Conservation (phyloP, 2,888 invertebrate genomes). For the Gandaritis pyraliata region DNA sequence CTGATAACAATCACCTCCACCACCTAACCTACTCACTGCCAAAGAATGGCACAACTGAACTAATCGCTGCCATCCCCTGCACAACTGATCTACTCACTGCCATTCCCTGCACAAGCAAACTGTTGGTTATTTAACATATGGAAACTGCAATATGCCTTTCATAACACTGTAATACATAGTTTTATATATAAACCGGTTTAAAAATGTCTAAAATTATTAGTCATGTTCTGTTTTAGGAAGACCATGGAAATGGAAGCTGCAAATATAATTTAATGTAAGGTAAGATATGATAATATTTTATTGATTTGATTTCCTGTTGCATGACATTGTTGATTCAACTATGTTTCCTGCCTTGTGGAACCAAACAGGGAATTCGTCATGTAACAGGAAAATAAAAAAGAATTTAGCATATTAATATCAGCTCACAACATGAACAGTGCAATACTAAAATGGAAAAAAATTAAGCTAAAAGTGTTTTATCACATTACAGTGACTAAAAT, state of each 20-base stretch:
- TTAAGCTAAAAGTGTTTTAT: conserved; percentile 11
- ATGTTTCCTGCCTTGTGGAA: conserved; percentile 4
- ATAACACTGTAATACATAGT: no score
- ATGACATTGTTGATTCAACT: conserved; percentile 1
- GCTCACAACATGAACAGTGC: conserved; percentile 6
- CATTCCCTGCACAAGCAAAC: no score
- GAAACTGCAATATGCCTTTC: no score
- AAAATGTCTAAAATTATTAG: neutral
- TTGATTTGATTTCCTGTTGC: conserved; percentile 14
- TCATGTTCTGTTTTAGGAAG: conserved; percentile 28
- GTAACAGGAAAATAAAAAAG: no score
- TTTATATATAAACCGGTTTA: no score
- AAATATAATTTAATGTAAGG: conserved; percentile 17
- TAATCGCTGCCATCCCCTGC: no score
- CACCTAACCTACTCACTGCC: no score
- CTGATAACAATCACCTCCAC: no score
- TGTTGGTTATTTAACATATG: no score
- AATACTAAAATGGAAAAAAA: conserved; percentile 8
- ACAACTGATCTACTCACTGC: no score
- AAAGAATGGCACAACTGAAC: no score
- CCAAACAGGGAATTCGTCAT: neutral
- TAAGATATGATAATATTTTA: conserved; percentile 9
- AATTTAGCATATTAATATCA: neutral
- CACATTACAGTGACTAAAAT: conserved; percentile 29
- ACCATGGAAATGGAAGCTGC: conserved; percentile 19